phyloP scores from a whole-genome alignment of 92 coral and sea anemone genomes.

The Porites evermanni region DNA sequence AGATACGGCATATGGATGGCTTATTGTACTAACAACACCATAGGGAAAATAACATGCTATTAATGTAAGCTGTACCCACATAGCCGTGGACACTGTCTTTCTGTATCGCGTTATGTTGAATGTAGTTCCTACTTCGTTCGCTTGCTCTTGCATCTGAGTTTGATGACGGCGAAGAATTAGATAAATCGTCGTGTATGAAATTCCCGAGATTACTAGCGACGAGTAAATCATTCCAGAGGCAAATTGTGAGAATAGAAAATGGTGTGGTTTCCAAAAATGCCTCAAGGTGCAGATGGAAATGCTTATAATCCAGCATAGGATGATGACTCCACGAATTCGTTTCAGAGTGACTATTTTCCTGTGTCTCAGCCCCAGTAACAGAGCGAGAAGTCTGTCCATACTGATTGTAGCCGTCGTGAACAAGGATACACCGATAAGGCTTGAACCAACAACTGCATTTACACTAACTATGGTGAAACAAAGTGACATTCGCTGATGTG shows the following conservation, averaged over 20 bases:
- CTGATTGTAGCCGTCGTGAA: not conserved
- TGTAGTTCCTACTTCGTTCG: not conserved
- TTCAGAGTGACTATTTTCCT: not conserved
- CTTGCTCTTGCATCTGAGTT: not conserved
- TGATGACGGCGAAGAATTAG: not conserved
- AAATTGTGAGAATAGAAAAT: not conserved
- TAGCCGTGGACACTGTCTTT: constrained; percentile 27
- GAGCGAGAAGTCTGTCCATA: not conserved
- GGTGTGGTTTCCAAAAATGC: not conserved
- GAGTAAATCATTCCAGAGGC: not conserved
- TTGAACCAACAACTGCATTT: not conserved
- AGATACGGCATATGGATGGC: not conserved
- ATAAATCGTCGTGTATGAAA: not conserved
- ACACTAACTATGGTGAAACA: not conserved
- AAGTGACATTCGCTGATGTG: not conserved
- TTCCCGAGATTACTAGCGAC: not conserved
- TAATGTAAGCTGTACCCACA: constrained; percentile 21
- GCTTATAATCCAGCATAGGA: not conserved
- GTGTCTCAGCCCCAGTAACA: not conserved
- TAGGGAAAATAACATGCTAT: not conserved
- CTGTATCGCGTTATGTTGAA: constrained; percentile 26
- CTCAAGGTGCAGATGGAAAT: not conserved
- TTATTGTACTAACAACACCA: not conserved
- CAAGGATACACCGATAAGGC: not conserved
- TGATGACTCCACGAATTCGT: not conserved